Evolutionary conservation across 2,797 vertebrate species (phyloP).

Genomic region (Chaetophractus vellerosus): DNA sequence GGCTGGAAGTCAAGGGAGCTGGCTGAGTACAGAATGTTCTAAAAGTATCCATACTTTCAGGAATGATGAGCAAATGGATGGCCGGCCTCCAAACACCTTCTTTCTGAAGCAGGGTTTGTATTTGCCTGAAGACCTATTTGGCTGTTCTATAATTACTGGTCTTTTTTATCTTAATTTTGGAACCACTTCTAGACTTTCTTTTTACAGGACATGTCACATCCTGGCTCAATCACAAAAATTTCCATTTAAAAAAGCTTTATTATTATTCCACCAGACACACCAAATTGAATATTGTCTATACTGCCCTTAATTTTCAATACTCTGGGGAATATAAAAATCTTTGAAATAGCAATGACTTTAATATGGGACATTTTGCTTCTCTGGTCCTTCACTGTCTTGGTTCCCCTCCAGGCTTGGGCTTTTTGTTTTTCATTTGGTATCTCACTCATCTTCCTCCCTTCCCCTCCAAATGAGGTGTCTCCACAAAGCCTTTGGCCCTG

Average conservation of each 20-base stretch:
- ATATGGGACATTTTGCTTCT: not conserved
- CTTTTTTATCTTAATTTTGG: slow-evolving; percentile 71
- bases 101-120: not conserved
- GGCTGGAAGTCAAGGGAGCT: slow-evolving; percentile 36
- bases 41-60: slow-evolving; percentile 36
- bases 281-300: slow-evolving; percentile 41
- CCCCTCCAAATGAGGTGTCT: not conserved
- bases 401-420: not conserved
- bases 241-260: slow-evolving; percentile 57
- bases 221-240: slow-evolving; percentile 66
- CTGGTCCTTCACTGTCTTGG: not conserved
- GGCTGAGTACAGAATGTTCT: slow-evolving; percentile 56
- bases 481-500: not conserved
- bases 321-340: not conserved
- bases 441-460: not conserved
- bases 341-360: not conserved
- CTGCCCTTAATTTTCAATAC: slow-evolving; percentile 3
- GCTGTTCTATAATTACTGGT: slow-evolving; percentile 72
- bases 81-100: slow-evolving; percentile 52
- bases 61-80: slow-evolving; percentile 15
- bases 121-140: slow-evolving; percentile 61
- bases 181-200: slow-evolving; percentile 49
- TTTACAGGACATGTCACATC: slow-evolving; percentile 57
- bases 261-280: slow-evolving; percentile 54
- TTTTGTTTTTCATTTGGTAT: not conserved